Conservation (phyloP, 1,140 invertebrate genomes). For the Drosophila willistoni region DNA sequence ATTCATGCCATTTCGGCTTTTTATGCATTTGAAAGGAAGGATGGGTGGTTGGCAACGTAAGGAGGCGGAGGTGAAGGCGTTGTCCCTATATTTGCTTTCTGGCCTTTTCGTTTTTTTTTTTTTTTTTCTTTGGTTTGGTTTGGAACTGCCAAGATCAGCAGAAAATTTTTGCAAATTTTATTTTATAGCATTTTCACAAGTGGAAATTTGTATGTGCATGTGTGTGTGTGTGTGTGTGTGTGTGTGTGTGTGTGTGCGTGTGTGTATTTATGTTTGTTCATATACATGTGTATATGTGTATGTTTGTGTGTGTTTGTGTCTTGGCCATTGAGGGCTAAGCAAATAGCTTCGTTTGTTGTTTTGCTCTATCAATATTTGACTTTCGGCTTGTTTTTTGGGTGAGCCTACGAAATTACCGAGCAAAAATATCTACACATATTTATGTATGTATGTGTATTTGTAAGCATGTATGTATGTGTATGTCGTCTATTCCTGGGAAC, state of each 20-base stretch:
- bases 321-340: constrained; percentile 65
- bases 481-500: constrained; percentile 36
- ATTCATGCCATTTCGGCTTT: constrained; percentile 33
- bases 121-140: constrained; percentile 16
- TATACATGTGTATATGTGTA: constrained; percentile 4
- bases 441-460: background rate
- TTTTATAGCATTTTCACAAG: constrained; percentile 80
- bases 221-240: no score
- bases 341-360: constrained; percentile 80
- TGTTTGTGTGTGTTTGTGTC: constrained; percentile 32
- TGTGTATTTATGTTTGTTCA: constrained; percentile 13
- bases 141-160: constrained; percentile 77
- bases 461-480: background rate
- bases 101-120: constrained; percentile 38
- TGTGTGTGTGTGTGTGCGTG: background rate
- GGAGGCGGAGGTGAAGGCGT: background rate
- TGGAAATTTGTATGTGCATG: constrained; percentile 71
- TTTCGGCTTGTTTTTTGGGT: constrained; percentile 72
- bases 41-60: background rate
- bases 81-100: constrained; percentile 65
- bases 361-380: constrained; percentile 80
- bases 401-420: constrained; percentile 71
- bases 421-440: constrained; percentile 26
- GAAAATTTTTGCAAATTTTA: constrained; percentile 80
- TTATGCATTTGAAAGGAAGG: constrained; percentile 58